These are phyloP conservation scores for Hypanus sabinus DNA, from an alignment of 2,113 vertebrate genomes.

Conservation along the genomic window DNA sequence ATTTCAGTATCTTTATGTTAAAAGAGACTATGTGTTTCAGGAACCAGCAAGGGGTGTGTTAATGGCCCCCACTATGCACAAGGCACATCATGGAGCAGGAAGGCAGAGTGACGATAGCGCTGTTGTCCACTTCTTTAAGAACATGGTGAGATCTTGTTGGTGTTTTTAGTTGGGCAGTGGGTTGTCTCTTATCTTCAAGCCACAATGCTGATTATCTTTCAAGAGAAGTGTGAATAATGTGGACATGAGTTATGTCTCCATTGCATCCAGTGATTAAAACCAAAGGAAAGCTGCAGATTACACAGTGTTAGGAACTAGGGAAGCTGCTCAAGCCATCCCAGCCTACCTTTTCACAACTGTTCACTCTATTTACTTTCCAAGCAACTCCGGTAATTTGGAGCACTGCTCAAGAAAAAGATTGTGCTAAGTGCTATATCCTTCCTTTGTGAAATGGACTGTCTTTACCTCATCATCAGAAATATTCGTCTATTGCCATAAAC, in stretches of 20 bases:
- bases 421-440: too few relatives aligned
- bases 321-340: neutral
- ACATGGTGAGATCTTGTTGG: constrained; percentile 71
- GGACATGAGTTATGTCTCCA: neutral
- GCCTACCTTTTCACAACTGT: neutral
- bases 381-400: neutral
- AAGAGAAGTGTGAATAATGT: neutral
- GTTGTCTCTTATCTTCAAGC: neutral
- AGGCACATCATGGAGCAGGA: constrained; percentile 61
- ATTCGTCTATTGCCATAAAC: too few relatives aligned
- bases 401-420: neutral
- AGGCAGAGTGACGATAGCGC: constrained; percentile 80
- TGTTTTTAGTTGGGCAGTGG: neutral
- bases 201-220: neutral
- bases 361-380: neutral
- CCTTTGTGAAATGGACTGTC: too few relatives aligned
- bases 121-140: constrained; percentile 93
- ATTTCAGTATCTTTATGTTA: neutral
- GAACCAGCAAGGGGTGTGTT: constrained; percentile 60
- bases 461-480: too few relatives aligned
- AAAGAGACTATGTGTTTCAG: constrained; percentile 50
- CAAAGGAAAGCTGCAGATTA: neutral
- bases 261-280: neutral
- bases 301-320: neutral
- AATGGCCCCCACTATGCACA: constrained; percentile 72